phyloP scores from a whole-genome alignment of 2,888 invertebrate genomes.

The Eulithis testata region DNA sequence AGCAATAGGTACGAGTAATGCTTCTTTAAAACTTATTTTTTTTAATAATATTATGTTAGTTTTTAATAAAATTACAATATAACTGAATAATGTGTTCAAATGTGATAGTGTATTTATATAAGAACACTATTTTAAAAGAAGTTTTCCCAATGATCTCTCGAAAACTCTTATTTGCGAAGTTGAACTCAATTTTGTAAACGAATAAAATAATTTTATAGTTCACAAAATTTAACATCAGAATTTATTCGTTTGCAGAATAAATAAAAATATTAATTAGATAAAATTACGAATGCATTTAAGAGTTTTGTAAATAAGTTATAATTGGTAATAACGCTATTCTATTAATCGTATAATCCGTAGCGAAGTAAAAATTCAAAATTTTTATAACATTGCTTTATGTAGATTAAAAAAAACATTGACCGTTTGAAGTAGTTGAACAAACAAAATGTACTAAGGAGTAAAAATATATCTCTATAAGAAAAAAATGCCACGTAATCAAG shows the following conservation, averaged over 20 bases:
- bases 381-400: conserved; percentile 50
- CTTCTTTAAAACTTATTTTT: conserved; percentile 3
- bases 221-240: conserved; percentile 10
- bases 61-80: conserved; percentile 40
- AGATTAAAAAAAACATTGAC: not conserved
- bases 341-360: conserved; percentile 64
- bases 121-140: conserved; percentile 72
- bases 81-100: conserved; percentile 75
- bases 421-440: too few relatives aligned
- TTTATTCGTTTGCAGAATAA: conserved; percentile 47
- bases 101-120: conserved; percentile 80
- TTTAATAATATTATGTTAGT: conserved; percentile 26
- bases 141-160: conserved; percentile 84
- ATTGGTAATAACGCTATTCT: conserved; percentile 65
- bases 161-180: conserved; percentile 76
- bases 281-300: conserved; percentile 58
- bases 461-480: conserved; percentile 20
- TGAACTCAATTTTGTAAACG: conserved; percentile 52
- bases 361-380: conserved; percentile 70
- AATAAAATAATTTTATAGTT: conserved; percentile 24
- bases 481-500: conserved; percentile 45
- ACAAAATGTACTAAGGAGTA: not conserved
- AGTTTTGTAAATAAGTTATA: conserved; percentile 83
- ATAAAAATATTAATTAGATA: conserved; percentile 31
- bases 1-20: too few relatives aligned